phyloP scores from a whole-genome alignment of 2,113 vertebrate genomes.

The Elachura formosa region DNA sequence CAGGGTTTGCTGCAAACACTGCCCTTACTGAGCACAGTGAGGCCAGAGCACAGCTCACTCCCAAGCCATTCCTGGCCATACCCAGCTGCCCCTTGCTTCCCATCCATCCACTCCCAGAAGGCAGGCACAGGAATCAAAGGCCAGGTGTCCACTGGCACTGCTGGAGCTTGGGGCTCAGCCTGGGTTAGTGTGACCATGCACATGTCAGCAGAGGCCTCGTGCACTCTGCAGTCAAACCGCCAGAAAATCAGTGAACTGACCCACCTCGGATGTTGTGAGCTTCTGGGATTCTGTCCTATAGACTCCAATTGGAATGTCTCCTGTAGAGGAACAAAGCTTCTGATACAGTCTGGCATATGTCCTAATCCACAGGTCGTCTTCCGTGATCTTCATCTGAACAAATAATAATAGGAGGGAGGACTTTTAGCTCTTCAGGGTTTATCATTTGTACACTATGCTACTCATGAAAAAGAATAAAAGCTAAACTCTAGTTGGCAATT shows the following conservation, averaged over 20 bases:
- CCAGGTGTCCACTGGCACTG: background rate
- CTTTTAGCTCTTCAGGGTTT: background rate
- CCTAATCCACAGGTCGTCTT: slow-evolving; percentile 91
- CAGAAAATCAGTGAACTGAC: background rate
- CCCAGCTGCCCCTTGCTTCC: background rate
- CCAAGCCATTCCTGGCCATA: accelerated
- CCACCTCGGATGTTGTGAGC: slow-evolving; percentile 84
- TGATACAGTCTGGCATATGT: slow-evolving; percentile 93
- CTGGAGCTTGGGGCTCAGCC: background rate
- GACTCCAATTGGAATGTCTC: slow-evolving; percentile 92
- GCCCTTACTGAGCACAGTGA: background rate
- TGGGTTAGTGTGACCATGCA: background rate
- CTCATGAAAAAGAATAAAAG: background rate
- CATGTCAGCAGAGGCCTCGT: background rate
- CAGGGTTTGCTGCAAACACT: background rate
- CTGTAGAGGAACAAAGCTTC: slow-evolving; percentile 90
- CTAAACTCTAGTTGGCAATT: background rate
- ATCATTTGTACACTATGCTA: background rate
- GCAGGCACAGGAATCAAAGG: background rate
- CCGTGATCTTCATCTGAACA: slow-evolving; percentile 87
- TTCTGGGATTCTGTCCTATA: slow-evolving; percentile 90
- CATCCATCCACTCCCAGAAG: background rate
- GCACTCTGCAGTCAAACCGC: background rate
- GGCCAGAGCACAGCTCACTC: background rate
- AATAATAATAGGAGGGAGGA: background rate